Evolutionary conservation across 2,113 vertebrate genomes (phyloP).

Genomic region (Opisthocomus hoazin): DNA sequence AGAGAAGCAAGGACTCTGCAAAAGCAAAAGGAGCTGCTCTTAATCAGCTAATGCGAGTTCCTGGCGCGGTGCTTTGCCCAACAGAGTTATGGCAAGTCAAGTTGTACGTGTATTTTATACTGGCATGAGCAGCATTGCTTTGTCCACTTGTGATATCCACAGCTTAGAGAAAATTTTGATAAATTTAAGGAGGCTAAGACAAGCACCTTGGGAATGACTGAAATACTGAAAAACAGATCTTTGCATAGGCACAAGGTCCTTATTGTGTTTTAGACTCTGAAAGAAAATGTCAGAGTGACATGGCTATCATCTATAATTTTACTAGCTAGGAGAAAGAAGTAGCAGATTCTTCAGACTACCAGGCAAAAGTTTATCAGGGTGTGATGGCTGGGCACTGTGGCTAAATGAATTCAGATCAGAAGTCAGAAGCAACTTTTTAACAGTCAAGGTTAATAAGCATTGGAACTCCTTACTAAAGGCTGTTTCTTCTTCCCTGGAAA

Average conservation of each 20-base stretch:
- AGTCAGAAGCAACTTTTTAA: neutral
- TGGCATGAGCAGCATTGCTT: neutral
- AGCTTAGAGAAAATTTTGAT: neutral
- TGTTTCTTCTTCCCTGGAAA: neutral
- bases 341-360: neutral
- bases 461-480: neutral
- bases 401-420: neutral
- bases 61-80: neutral
- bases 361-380: neutral
- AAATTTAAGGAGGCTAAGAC: neutral
- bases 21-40: neutral
- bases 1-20: neutral
- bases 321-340: neutral
- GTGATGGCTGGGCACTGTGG: neutral
- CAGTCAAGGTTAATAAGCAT: neutral
- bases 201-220: neutral
- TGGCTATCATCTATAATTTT: neutral
- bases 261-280: neutral
- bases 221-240: neutral
- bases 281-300: neutral
- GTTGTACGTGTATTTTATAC: neutral
- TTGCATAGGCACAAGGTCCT: neutral
- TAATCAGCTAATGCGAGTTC: neutral
- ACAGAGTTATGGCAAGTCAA: neutral
- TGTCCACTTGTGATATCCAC: neutral